Base-by-base conservation (phyloP, 1,140 invertebrate species). In the Trichonephila clavipes region DNA sequence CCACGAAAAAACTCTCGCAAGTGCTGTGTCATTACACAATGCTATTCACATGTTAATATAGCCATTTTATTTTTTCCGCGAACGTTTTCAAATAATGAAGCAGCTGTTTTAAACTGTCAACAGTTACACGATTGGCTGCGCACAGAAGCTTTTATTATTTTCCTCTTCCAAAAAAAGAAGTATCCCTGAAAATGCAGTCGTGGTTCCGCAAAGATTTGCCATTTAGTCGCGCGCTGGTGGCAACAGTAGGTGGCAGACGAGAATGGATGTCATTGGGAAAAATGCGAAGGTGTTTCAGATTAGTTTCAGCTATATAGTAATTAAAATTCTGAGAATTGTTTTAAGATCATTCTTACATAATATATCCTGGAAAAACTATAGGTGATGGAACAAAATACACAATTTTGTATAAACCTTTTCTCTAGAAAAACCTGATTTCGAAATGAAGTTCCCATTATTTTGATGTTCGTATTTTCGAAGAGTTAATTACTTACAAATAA, bases 91-190 rank as follows among this genome's bases (percentile, higher is more conserved):
- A 40, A 34, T 77, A 77, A 77, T 77, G 72, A 77, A 77, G 28
- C 28, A 18, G 18, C 12, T 77, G 6, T 77, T 77, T 40, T 24
- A 24, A 58, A 83, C 82, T 83, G 82, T 83, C 82, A 59, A 59
- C 82, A 59, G 82, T 58, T 83, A 83, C 82, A 83, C 82, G 82
- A 83, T 58, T 83, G 44, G 44, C 51, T 83, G 82, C 10, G 51
- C 82, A 83, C 51, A 40, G 21, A 21, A 18, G 34, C 34, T 40
- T 40, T 83, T 58, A 1, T 58, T 83, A 19, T 28, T 77, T 19
- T 18, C 19, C 7, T 7, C 51, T 83, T 83, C 82, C 51, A 58
- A 83, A 59, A n/a, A 44, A 58, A 83, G 82, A 83, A 77, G 28
- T 77, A 34, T 40, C 34, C 18, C 28, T 77, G 34, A 77, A 77